Evolutionary conservation across 2,888 invertebrate species (phyloP).

Genomic region (Iselma pallidipennis): DNA sequence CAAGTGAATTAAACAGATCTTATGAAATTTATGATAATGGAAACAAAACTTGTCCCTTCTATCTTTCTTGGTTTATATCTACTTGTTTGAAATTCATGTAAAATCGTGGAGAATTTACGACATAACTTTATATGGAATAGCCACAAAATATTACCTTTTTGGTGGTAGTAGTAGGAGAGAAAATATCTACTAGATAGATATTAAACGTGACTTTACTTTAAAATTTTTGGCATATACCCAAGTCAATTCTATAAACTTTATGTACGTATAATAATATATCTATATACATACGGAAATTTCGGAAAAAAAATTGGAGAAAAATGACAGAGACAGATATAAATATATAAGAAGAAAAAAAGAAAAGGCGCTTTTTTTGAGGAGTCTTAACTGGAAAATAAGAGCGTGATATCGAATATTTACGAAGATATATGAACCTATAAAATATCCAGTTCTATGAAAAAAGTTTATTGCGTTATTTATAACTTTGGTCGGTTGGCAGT

Average conservation of each 20-base stretch:
- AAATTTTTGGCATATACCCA: conserved; percentile 39
- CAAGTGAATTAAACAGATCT: conserved; percentile 39
- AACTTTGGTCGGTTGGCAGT: neutral
- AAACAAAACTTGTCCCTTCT: neutral
- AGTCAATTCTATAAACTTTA: conserved; percentile 35
- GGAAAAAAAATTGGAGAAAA: conserved; percentile 16
- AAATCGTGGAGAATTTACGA: conserved; percentile 46
- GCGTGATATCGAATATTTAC: conserved; percentile 48
- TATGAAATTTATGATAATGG: conserved; percentile 14
- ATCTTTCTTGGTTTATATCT: neutral
- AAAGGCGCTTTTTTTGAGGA: conserved; percentile 3
- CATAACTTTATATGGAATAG: conserved; percentile 45
- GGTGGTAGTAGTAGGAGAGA: too few relatives aligned
- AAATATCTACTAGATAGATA: conserved; percentile 36
- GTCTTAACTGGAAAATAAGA: conserved; percentile 49
- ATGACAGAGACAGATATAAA: neutral
- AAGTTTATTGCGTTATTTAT: conserved; percentile 48
- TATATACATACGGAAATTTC: neutral
- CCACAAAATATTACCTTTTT: conserved; percentile 50
- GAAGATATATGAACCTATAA: conserved; percentile 47
- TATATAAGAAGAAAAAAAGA: neutral
- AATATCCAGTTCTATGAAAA: conserved; percentile 41
- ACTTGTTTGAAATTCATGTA: conserved; percentile 41
- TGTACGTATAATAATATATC: conserved; percentile 17
- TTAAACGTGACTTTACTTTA: conserved; percentile 48